These are phyloP conservation scores for Rhinichthys klamathensis DNA, from an alignment of 2,113 vertebrate genomes.

Conservation along the genomic window DNA sequence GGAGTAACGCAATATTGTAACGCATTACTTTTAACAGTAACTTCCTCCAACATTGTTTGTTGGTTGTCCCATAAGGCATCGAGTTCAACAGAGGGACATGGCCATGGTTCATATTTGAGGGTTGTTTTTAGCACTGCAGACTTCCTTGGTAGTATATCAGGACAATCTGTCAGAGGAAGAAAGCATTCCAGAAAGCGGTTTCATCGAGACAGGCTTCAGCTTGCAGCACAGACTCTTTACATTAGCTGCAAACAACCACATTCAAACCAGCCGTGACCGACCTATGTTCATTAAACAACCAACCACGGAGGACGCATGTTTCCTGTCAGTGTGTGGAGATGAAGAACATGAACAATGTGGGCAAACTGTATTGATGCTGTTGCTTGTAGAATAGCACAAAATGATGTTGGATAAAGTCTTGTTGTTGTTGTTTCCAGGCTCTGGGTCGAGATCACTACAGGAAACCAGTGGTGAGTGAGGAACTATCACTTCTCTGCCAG, in stretches of 20 bases:
- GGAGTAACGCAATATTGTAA: too few relatives aligned
- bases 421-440: conserved; percentile 69
- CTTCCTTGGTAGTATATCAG: not conserved
- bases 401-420: not conserved
- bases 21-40: too few relatives aligned
- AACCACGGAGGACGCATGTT: too few relatives aligned
- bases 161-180: not conserved
- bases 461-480: conserved; percentile 80
- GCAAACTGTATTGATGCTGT: too few relatives aligned
- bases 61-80: not conserved
- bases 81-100: not conserved
- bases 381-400: not conserved
- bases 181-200: not conserved
- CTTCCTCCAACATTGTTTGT: too few relatives aligned
- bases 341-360: not conserved
- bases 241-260: not conserved
- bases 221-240: not conserved
- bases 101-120: not conserved
- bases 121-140: too few relatives aligned
- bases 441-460: conserved; percentile 74
- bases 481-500: too few relatives aligned
- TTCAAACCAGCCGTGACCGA: too few relatives aligned
- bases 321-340: too few relatives aligned
- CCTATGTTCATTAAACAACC: too few relatives aligned
- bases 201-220: not conserved